Base-by-base conservation (phyloP, 2,113 vertebrate genomes). In the Zosterops lateralis region DNA sequence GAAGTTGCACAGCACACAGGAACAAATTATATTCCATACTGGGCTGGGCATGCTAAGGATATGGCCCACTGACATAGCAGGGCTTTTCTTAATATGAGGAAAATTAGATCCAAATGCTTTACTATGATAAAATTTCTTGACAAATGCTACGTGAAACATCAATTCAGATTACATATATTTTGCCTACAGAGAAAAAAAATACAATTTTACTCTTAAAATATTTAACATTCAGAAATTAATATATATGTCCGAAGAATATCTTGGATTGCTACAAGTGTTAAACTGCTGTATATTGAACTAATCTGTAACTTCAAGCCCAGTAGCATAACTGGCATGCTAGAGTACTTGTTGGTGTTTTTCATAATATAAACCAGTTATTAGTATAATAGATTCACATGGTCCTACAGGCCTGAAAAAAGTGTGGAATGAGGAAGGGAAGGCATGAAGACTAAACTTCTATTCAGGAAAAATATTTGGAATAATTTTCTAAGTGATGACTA, bases 61-160 rank as follows among this genome's bases (percentile, higher is more conserved):
- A 92, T 20, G 42, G 77, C 92, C 89, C 92, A 66, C 77, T 89
- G 87, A 92, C 84, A 92, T 24, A 94, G 74, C 75, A 92, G 78
- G 91, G 10, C 45, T 94, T 91, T 94, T 94, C 88, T 58, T 94
- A 89, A 65, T 44, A 76, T 5, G 24, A 95, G 21, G 70, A 95
- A 93, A 96, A 87, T 92, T 48, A 93, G 89, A 94, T 90, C 70
- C 73, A 86, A 94, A 92, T 75, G 78, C 78, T 77, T 87, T 84
- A 89, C 54, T 61, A 89, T 25, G 13, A 76, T 51, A 91, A 93
- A 82, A 88, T 82, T 93, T 90, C 75, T 80, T 47, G 61, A 92
- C 71, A 94, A 96, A 89, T 86, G 60, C 78, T 97, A 95, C 0
- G n/a, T 91, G 68, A 96, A 96, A 96, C 29, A 88, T 92, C 84